Base-by-base conservation (phyloP, 2,888 invertebrate species). In the Lasiommata megera region DNA sequence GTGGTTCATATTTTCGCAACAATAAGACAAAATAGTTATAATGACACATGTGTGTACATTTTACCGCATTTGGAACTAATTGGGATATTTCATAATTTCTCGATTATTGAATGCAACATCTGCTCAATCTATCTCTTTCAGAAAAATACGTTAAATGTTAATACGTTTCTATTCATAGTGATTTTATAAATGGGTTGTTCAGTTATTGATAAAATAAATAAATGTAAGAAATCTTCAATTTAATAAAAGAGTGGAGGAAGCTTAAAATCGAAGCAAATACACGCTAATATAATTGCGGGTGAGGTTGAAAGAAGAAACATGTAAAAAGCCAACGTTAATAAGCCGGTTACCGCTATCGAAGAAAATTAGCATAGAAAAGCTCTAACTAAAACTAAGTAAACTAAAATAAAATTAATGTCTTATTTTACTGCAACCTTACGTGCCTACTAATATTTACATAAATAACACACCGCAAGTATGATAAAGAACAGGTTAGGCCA, bases 21-120 rank as follows among this genome's bases (percentile, higher is more conserved):
- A 89, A 89, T 88, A 84, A 85, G 84, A 85, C 85, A 83, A 85
- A 85, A 84, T 86, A 83, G 81, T 82, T 83, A 84, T 84, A 87
- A 82, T 86, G 87, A 84, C 88, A 74, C 87, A 88, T 89, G 88
- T 86, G 88, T 74, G 77, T 79, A 77, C 74, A 79, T 83, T 83
- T 82, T 82, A 82, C 80, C 80, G 82, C 84, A 77, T 86, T 89
- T 80, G 87, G 84, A 86, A 90, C 89, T 90, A 90, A 90, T 90
- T 88, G 89, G 76, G 78, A 86, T 83, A 83, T 88, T 86, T 79
- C 79, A 82, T 84, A 83, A 84, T 77, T 76, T 72, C 67, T 73
- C 73, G 71, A 79, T 83, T 83, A 80, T 82, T 80, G 74, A 73
- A 80, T 66, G 77, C 67, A 80, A 85, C 89, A 90, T 90, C 90